phyloP scores from a whole-genome alignment of 2,797 vertebrate genomes.

The Rhinichthys osculus region DNA sequence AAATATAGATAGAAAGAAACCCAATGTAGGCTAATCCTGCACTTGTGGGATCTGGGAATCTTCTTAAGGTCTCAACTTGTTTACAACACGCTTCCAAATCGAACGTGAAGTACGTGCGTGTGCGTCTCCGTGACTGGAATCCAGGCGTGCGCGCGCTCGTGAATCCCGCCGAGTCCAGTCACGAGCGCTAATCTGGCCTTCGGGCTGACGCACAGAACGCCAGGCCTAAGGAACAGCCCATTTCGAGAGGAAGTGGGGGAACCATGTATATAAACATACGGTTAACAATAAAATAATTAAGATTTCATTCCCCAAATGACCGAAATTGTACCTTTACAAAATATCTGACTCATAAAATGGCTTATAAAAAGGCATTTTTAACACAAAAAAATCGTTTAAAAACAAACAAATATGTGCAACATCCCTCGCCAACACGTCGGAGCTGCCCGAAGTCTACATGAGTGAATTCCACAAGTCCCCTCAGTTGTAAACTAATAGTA shows the following conservation, averaged over 20 bases:
- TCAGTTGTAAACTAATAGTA: slow-evolving; percentile 29
- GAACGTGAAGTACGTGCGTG: slow-evolving; percentile 55
- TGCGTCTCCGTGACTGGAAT: slow-evolving; percentile 60
- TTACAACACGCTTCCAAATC: slow-evolving; percentile 71
- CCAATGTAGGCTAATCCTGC: slow-evolving; percentile 59
- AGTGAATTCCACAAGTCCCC: slow-evolving; percentile 45
- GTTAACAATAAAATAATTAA: too few species aligned
- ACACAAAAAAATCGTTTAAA: not conserved
- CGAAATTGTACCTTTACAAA: fast-evolving
- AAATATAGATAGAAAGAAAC: slow-evolving; percentile 17
- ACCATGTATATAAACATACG: not conserved
- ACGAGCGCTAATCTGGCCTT: slow-evolving; percentile 74
- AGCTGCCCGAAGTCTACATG: not conserved
- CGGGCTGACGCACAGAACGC: slow-evolving; percentile 64
- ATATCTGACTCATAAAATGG: fast-evolving
- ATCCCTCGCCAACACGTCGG: not conserved
- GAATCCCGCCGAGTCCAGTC: slow-evolving; percentile 75
- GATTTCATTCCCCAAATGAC: fast-evolving
- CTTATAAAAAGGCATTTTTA: fast-evolving
- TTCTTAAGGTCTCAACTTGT: slow-evolving; percentile 71
- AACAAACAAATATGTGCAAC: not conserved
- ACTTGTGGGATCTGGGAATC: slow-evolving; percentile 56
- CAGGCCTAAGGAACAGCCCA: slow-evolving; percentile 68
- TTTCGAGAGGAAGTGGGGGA: slow-evolving; percentile 57
- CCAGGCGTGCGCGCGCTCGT: slow-evolving; percentile 68